Evolutionary conservation across 1,140 invertebrate genomes (phyloP), one percentile per base, ranked within the genome.

Genomic region (Drosophila pachea): DNA sequence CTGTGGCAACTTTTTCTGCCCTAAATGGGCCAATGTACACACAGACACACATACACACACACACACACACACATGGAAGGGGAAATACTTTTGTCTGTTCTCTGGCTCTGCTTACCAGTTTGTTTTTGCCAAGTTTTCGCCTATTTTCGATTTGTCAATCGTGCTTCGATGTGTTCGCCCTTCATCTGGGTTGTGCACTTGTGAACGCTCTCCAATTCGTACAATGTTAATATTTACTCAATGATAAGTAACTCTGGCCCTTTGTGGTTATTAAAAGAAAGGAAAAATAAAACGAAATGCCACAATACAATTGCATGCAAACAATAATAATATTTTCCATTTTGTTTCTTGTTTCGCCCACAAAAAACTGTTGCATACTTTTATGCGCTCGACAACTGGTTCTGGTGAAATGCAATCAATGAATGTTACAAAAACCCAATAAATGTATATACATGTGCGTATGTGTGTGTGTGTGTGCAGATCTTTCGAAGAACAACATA

Each of bases 401-500:
- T n/a, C n/a, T n/a, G n/a, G n/a, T n/a, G 36, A 61, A 64, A 60
- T 56, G 45, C 8, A 35, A 49, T 33, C 16, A 59, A 59, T 35
- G 62, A 12, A 14, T 12, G n/a, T 14, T 6, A 2, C 4, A 47
- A 22, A n/a, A n/a, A n/a, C n/a, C n/a, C n/a, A 36, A 31, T 7
- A 40, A 33, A 69, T 45, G 31, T 56, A 59, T 4, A 31, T 40
- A 22, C 32, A 54, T 38, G 47, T 29, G 31, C 22, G 11, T 5
- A 7, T 7, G 4, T 43, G 42, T 5, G 12, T 4, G 5, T n/a
- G 11, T 35, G 5, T 29, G 14, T 55, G 32, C 78, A 89, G 94
- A 96, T 88, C 90, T 96, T 7, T 93, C 94, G 0, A 90, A 93
- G 73, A 96, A 96, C 87, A 95, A 95, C 74, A 93, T 96, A 49